Evolutionary conservation across 2,797 vertebrate genomes (phyloP), one percentile per base, ranked within the genome.

Genomic region (Halcyon chelicuti): DNA sequence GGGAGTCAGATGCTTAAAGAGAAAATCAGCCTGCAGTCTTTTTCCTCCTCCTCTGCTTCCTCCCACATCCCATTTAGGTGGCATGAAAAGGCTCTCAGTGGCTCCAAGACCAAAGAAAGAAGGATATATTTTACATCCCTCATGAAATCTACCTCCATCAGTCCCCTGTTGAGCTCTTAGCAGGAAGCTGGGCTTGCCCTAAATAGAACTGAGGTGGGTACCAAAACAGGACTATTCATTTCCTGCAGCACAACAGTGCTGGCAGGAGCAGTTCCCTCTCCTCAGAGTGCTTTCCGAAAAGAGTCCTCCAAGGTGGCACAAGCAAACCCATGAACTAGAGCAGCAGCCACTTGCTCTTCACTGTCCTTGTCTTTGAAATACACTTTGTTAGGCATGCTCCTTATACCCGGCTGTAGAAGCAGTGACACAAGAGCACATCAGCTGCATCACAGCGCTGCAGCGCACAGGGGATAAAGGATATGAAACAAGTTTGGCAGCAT

Each of bases 141-240:
- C 77, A 54, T 33, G 62, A 87, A 95, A 71, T 62, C 42, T 78
- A 79, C 52, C 37, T 94, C 81, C 47, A 62, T 7, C 2, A 4
- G 80, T 75, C 58, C 85, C 87, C 90, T 49, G 74, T 49, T 91
- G 60, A 74, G 58, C 70, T 76, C 76, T 65, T 55, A 46, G 88
- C 88, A 96, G 96, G 88, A 96, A 95, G 65, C 83, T 72, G 51
- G 40, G 58, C 75, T 94, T 9, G 8, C 63, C 90, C 92, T 91
- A 92, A 89, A 80, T 74, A 92, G 80, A 88, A 68, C 14, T 1
- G 15, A 94, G 77, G 92, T 94, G 78, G 78, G 66, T 88, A 94
- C 88, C 87, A 93, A 96, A 96, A 94, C 85, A 96, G 88, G 92
- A 96, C 95, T 77, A 79, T 97, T 95, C 35, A 67, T 95, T 95